Evolutionary conservation across 2,797 vertebrate species (phyloP).

Genomic region (Enteromius unitaeniatus): DNA sequence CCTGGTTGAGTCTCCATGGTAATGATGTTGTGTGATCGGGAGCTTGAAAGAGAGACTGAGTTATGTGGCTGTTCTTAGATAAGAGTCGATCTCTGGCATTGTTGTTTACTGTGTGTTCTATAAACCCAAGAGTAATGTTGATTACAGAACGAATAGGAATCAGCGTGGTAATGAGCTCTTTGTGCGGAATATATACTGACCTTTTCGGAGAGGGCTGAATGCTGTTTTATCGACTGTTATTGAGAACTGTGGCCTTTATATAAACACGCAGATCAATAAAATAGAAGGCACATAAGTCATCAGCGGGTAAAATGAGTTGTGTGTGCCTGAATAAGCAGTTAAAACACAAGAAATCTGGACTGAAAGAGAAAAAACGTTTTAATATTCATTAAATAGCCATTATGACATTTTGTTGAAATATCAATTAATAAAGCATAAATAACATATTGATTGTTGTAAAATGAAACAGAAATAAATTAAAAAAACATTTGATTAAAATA

Average conservation of each 20-base stretch:
- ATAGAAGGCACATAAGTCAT: slow-evolving; percentile 13
- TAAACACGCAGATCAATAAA: slow-evolving; percentile 15
- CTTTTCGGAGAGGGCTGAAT: slow-evolving; percentile 18
- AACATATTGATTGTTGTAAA: neutral
- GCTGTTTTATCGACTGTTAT: neutral
- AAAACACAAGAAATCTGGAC: neutral
- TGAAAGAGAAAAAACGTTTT: neutral
- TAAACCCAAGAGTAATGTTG: slow-evolving; percentile 35
- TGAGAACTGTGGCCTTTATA: neutral
- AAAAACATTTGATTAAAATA: neutral
- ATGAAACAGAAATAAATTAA: neutral
- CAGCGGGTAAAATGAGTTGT: slow-evolving; percentile 2
- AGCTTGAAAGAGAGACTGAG: slow-evolving; percentile 15
- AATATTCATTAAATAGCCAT: neutral
- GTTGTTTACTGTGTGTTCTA: slow-evolving; percentile 37
- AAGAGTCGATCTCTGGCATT: slow-evolving; percentile 31
- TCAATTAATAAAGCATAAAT: neutral
- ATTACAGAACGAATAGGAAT: slow-evolving; percentile 37
- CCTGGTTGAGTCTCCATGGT: slow-evolving; percentile 58
- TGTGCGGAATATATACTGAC: slow-evolving; percentile 18
- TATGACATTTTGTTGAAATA: neutral
- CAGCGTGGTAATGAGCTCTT: slow-evolving; percentile 32
- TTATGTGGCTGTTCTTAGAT: slow-evolving; percentile 19
- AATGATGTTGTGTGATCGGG: slow-evolving; percentile 25
- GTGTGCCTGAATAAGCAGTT: neutral